Evolutionary conservation across 1,140 invertebrate genomes (phyloP), one percentile per base, ranked within the genome.

Genomic region (Pachypeltis micranthus): DNA sequence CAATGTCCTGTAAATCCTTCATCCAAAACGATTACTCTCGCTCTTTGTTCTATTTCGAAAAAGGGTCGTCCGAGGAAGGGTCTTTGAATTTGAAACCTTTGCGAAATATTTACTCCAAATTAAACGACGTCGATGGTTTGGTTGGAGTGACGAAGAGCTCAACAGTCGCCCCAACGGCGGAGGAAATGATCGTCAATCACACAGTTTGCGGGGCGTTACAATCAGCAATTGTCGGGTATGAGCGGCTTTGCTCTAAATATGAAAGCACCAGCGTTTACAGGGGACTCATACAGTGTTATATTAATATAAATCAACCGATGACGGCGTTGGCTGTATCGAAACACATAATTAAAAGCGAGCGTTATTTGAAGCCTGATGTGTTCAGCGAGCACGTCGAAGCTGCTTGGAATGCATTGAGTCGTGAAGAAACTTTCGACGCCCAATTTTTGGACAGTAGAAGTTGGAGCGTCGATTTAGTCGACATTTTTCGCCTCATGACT

Each of bases 341-440:
- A 65, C 16, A 59, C 14, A 24, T 64, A n/a, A 34, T 57, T n/a
- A 34, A 27, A 24, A n/a, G 26, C 76, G 73, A 60, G 72, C 75
- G 21, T 75, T 78, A 66, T 64, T 76, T 25, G 71, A 76, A 54
- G 70, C 73, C 54, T 31, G 58, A 74, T 51, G 74, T 81, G 28
- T 78, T 80, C 66, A 83, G 85, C 65, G 80, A 87, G 57, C 80
- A 85, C 63, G 83, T 89, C 0, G 94, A 98, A 73, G 84, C 91
- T 0, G 80, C 93, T 24, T 96, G 91, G 91, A 84, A 88, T 67
- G 76, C 96, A 3, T 85, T 87, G 2, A 81, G 85, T 65, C 96
- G 91, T 75, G 85, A 88, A 28, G 81, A 86, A 63, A 71, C 93
- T 0, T 83, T 89, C n/a, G 75, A 81, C 27, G 72, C 80, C 56